A percentile compares a stretch with the other conserved stretches of the same genome.
Evolutionary conservation across 2,888 invertebrate species (phyloP).

Genomic region (Oithona nana): DNA sequence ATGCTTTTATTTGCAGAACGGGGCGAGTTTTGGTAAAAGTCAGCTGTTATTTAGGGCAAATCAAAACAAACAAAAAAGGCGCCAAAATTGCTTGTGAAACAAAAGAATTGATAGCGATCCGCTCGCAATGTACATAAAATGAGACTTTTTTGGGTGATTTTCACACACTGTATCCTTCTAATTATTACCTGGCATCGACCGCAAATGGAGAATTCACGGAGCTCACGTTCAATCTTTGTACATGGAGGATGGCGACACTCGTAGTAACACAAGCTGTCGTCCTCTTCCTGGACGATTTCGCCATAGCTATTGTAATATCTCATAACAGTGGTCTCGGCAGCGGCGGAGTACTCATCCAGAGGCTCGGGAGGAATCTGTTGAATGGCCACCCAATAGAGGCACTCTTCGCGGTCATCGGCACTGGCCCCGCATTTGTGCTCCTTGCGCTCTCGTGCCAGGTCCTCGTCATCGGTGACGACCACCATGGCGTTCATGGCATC

Average conservation of each 20-base stretch:
- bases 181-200: conserved; percentile 30
- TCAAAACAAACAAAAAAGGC: too few relatives aligned
- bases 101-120: neutral
- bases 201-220: conserved; percentile 34
- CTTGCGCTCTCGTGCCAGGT: conserved; percentile 20
- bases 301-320: conserved; percentile 28
- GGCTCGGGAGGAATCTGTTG: conserved; percentile 32
- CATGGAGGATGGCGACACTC: conserved; percentile 36
- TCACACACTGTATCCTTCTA: neutral
- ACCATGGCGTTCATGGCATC: conserved; percentile 13
- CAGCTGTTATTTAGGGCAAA: too few relatives aligned
- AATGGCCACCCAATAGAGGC: conserved; percentile 34
- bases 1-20: too few relatives aligned
- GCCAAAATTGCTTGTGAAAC: too few relatives aligned
- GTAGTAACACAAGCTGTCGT: conserved; percentile 29
- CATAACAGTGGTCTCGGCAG: conserved; percentile 10
- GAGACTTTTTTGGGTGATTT: neutral
- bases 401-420: conserved; percentile 26
- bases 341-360: conserved; percentile 25
- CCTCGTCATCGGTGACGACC: conserved; percentile 17
- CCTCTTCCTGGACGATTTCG: conserved; percentile 28
- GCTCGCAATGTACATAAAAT: neutral
- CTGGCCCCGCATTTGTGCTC: neutral
- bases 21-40: neutral
- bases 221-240: conserved; percentile 32